phyloP scores from a whole-genome alignment of 2,113 vertebrate species.

The Porphyrio hochstetteri region DNA sequence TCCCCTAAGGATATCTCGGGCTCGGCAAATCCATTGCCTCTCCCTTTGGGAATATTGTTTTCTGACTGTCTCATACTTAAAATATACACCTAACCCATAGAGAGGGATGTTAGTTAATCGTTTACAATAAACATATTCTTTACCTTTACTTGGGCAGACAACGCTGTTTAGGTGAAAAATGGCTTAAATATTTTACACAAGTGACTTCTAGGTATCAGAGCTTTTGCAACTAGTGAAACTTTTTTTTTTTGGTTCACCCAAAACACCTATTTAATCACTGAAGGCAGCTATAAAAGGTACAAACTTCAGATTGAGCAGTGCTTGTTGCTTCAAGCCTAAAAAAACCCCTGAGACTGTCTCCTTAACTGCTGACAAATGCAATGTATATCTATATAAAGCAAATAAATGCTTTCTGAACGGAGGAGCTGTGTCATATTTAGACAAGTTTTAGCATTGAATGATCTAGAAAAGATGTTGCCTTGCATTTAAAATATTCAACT shows the following conservation, averaged over 20 bases:
- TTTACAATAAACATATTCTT: not conserved
- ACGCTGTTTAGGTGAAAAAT: conserved; percentile 20
- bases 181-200: not conserved
- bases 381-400: not conserved
- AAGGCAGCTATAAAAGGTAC: not conserved
- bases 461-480: not conserved
- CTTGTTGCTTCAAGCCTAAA: not conserved
- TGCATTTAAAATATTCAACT: not conserved
- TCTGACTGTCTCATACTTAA: not conserved
- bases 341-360: not conserved
- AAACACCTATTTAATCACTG: conserved; percentile 8
- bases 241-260: not conserved
- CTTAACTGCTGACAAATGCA: conserved; percentile 1
- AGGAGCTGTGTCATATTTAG: not conserved
- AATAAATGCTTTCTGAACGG: not conserved
- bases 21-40: not conserved
- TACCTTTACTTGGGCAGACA: not conserved
- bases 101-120: conserved; percentile 9
- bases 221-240: conserved; percentile 3
- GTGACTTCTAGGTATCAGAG: not conserved
- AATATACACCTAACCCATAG: not conserved
- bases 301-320: not conserved
- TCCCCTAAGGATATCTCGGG: conserved; percentile 9
- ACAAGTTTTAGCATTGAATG: not conserved
- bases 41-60: conserved; percentile 36